Conservation (phyloP, 2,797 vertebrate species). For the Xiphorhynchus erythropygius region DNA sequence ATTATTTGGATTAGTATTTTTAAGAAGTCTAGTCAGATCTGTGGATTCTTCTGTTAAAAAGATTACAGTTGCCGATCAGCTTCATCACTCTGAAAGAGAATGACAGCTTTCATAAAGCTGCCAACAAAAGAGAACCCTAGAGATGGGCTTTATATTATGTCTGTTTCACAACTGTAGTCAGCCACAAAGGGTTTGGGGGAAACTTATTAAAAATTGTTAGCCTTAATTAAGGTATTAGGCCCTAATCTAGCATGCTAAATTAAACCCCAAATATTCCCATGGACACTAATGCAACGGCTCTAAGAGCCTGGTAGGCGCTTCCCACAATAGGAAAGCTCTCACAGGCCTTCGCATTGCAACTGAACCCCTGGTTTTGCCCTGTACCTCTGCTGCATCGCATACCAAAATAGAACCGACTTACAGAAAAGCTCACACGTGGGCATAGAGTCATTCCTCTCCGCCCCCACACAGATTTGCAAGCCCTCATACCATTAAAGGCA, state of each 20-base stretch:
- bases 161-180: background rate
- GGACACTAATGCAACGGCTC: background rate
- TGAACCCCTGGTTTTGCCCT: background rate
- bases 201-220: constrained; percentile 19
- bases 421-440: constrained; percentile 13
- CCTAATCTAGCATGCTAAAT: constrained; percentile 12
- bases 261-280: background rate
- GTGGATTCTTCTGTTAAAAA: background rate
- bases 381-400: background rate
- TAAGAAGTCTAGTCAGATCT: background rate
- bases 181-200: background rate
- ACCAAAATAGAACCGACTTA: background rate
- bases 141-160: background rate
- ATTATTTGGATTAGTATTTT: background rate
- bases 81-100: background rate
- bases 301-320: background rate
- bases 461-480: background rate
- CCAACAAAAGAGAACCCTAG: background rate
- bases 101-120: background rate
- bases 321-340: background rate
- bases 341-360: background rate
- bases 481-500: background rate
- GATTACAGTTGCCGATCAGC: background rate
- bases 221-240: constrained; percentile 19
- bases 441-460: background rate